These are phyloP conservation scores for Circaetus cinerascens DNA, from an alignment of 2,113 vertebrate species.

Conservation along the genomic window DNA sequence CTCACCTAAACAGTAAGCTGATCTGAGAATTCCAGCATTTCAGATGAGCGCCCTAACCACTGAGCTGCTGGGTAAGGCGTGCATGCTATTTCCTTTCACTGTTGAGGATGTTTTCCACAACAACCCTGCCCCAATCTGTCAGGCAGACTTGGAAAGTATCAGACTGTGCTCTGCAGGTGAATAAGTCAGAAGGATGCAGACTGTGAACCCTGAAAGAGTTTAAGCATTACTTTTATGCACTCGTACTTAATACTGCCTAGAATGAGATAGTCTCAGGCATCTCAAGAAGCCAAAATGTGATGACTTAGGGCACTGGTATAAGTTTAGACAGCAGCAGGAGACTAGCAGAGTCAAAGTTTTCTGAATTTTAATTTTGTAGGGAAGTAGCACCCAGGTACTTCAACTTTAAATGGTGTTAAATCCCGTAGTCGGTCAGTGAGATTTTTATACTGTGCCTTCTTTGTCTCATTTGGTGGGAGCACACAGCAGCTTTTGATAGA, in stretches of 20 bases:
- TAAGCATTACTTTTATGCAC: neutral
- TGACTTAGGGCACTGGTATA: neutral
- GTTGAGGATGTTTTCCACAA: neutral
- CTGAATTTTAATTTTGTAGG: neutral
- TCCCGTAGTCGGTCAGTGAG: fast-evolving
- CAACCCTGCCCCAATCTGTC: neutral
- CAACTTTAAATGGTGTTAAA: neutral
- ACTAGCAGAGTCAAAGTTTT: neutral
- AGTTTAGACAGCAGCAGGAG: neutral
- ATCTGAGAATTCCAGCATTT: neutral
- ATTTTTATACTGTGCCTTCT: neutral
- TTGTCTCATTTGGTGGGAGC: neutral
- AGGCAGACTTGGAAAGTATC: neutral
- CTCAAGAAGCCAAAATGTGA: neutral
- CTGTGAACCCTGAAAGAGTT: neutral
- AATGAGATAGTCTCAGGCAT: neutral
- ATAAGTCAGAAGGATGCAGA: neutral
- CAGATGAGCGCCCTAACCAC: neutral
- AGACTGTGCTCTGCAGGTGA: neutral
- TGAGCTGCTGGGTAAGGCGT: neutral
- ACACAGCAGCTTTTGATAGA: neutral
- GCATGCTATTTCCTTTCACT: neutral
- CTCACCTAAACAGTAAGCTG: neutral
- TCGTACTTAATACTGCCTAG: neutral
- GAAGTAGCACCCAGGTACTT: neutral